Evolutionary conservation across 2,888 invertebrate genomes (phyloP).

Genomic region (Philaethria dido): DNA sequence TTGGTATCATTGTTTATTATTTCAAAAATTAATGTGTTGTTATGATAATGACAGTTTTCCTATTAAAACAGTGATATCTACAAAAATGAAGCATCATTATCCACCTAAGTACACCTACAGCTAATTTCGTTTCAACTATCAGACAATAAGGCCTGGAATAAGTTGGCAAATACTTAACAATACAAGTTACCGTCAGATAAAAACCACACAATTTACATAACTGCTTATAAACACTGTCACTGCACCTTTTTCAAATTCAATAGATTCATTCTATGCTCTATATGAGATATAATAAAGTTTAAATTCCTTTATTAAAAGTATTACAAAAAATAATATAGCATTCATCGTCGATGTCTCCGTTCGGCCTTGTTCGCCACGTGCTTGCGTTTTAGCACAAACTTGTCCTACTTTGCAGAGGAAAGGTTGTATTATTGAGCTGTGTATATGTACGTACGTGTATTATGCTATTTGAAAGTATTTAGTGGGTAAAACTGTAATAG

Average conservation of each 20-base stretch:
- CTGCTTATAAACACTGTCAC: conserved; percentile 41
- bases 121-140: not conserved
- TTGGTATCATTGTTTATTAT: no score
- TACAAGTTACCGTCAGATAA: conserved; percentile 36
- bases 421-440: conserved; percentile 21
- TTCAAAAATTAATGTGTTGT: no score
- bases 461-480: not conserved
- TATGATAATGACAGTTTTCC: not conserved
- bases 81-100: not conserved
- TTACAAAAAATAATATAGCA: conserved; percentile 23
- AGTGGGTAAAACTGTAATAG: not conserved
- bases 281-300: not conserved
- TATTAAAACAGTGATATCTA: not conserved
- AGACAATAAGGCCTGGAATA: conserved; percentile 16
- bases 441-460: not conserved
- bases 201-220: conserved; percentile 55
- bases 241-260: not conserved
- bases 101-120: not conserved
- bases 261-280: conserved; percentile 16
- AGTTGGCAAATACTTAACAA: conserved; percentile 16
- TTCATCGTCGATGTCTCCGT: conserved; percentile 32
- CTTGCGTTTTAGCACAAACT: conserved; percentile 38
- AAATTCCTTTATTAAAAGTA: conserved; percentile 22
- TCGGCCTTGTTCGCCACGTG: conserved; percentile 71
- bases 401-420: conserved; percentile 33